phyloP scores from a whole-genome alignment of 2,113 vertebrate genomes.

The Varanus komodoensis region DNA sequence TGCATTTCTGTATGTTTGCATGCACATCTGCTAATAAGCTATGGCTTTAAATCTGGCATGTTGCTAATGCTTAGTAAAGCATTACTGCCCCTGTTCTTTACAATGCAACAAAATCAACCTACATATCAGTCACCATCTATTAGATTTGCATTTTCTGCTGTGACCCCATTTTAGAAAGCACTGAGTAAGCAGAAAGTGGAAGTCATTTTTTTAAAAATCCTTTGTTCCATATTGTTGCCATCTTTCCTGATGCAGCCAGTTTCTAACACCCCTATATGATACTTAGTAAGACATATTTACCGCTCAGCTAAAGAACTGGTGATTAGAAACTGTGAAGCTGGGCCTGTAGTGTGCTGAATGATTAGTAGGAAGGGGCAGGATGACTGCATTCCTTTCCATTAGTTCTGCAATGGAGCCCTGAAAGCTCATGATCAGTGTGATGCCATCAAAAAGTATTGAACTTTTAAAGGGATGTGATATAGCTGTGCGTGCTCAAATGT shows the following conservation, averaged over 20 bases:
- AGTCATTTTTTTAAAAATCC: conserved; percentile 43
- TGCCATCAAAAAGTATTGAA: conserved; percentile 35
- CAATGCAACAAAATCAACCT: background rate
- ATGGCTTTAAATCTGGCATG: conserved; percentile 5
- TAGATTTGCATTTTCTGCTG: background rate
- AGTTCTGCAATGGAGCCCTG: conserved; percentile 7
- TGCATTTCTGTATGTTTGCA: too few species aligned
- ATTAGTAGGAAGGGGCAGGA: conserved; percentile 27
- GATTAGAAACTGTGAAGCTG: conserved; percentile 54
- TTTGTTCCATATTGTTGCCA: conserved; percentile 43
- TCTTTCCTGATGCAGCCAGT: conserved; percentile 57
- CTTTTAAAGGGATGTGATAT: conserved; percentile 45
- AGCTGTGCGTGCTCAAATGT: conserved; percentile 36
- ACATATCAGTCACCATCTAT: background rate
- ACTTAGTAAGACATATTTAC: conserved; percentile 52
- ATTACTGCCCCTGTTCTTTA: conserved; percentile 9
- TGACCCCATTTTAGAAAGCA: background rate
- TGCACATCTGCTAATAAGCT: conserved; percentile 19
- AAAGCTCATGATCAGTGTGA: background rate
- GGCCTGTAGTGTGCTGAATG: conserved; percentile 51
- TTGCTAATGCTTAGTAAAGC: background rate
- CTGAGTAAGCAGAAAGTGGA: conserved; percentile 38
- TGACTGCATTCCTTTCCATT: conserved; percentile 48
- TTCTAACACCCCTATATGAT: conserved; percentile 54
- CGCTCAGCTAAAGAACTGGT: conserved; percentile 61